Evolutionary conservation across 1,140 invertebrate species (phyloP), one percentile per base, ranked within the genome.

Genomic region (Lutraria rhynchaena): DNA sequence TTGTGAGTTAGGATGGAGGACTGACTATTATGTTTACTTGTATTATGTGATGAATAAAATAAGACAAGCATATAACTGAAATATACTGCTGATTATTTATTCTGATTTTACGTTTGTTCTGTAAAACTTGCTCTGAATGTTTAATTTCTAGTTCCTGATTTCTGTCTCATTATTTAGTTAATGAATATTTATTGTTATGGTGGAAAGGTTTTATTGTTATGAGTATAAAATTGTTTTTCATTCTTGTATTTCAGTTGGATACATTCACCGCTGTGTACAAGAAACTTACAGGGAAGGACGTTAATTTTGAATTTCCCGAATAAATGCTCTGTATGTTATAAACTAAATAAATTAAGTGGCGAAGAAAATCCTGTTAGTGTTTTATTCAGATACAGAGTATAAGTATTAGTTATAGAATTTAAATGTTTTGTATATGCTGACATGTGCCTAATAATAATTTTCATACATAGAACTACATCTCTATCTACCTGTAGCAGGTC

Each of bases 281-380:
- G 94, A 99, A 99, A 93, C 93, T 99, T 83, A 99, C 99, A 85
- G 98, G 98, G 86, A 97, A 99, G 90, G 98, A 99, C 94, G 99
- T 99, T 65, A 97, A 95, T 81, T 99, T 99, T 92, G 98, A 99
- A 94, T 99, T 99, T 94, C 98, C 98, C 81, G 99, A 99, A 94
- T 96, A 97, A 89, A 89, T 94, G 71, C 93, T 94, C 85, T 81
- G 69, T 57, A 69, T 55, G 37, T 57, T 75, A 35, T 0, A 29
- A 33, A 49, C 33, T 2, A 67, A 78, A 78, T 78, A 78, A 78
- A 78, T 78, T 63, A 75, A 49, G 55, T 41, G 58, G 58, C 46
- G 49, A 73, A 73, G 46, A 73, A 73, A 24, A 5, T 7, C 15
- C 37, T 7, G 37, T 41, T n/a, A n/a, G n/a, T n/a, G n/a, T n/a